Evolutionary conservation across 2,888 invertebrate species (phyloP).

Genomic region (Troides aeacus): DNA sequence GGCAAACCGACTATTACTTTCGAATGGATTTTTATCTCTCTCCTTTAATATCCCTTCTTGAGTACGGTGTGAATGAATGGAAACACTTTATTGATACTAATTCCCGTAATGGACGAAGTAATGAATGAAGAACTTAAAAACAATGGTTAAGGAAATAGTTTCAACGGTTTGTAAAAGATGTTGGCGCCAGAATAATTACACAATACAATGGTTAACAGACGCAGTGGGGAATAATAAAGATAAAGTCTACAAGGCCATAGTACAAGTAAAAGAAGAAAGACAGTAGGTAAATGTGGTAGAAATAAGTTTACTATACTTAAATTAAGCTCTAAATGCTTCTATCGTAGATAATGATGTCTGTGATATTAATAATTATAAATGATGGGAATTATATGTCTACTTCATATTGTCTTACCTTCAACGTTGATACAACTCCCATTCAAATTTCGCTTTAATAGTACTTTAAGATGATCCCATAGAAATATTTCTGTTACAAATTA

Average conservation of each 20-base stretch:
- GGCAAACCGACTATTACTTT: neutral
- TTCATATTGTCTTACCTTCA: too few species aligned
- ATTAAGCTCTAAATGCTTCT: too few species aligned
- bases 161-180: constrained; percentile 32
- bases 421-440: too few species aligned
- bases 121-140: constrained; percentile 56
- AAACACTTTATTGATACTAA: constrained; percentile 59
- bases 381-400: too few species aligned
- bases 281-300: too few species aligned
- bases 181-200: constrained; percentile 52
- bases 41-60: constrained; percentile 27
- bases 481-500: too few species aligned
- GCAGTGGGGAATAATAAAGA: neutral
- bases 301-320: too few species aligned
- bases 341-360: too few species aligned
- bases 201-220: constrained; percentile 28
- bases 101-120: constrained; percentile 49
- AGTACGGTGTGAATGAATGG: constrained; percentile 48
- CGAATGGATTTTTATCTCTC: constrained; percentile 14
- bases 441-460: too few species aligned
- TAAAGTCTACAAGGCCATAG: neutral
- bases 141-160: constrained; percentile 41
- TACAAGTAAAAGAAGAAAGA: neutral
- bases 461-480: too few species aligned
- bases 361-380: too few species aligned